A percentile compares a stretch with the other conserved stretches of the same genome.
phyloP scores from a whole-genome alignment of 2,113 vertebrate genomes.

The Morone saxatilis region DNA sequence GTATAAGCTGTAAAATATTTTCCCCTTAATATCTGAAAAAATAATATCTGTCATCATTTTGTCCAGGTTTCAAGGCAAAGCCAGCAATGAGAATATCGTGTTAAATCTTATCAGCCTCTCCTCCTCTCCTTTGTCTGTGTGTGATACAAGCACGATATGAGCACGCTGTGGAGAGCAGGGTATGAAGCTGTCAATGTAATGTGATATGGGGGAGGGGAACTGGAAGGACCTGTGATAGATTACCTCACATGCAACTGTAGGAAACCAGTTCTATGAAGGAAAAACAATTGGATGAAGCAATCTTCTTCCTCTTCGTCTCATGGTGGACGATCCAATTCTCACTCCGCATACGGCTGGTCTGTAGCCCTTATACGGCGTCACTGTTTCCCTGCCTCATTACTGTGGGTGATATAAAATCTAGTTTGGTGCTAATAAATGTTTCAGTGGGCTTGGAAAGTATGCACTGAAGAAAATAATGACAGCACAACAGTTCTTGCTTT shows the following conservation, averaged over 20 bases:
- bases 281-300: constrained; percentile 42
- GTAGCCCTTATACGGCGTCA: not conserved
- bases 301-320: constrained; percentile 16
- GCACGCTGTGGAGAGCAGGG: constrained; percentile 33
- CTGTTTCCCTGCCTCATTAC: constrained; percentile 11
- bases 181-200: constrained; percentile 69
- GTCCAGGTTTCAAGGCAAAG: constrained; percentile 12
- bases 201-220: constrained; percentile 71
- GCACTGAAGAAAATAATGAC: constrained; percentile 21
- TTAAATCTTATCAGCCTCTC: constrained; percentile 67
- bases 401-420: not conserved
- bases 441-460: constrained; percentile 2
- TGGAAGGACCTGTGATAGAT: constrained; percentile 66
- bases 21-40: not conserved
- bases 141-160: constrained; percentile 37
- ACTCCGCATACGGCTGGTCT: not conserved
- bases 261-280: constrained; percentile 26
- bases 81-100: constrained; percentile 21
- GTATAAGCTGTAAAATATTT: not conserved
- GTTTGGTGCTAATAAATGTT: constrained; percentile 37
- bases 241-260: constrained; percentile 54
- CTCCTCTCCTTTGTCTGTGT: constrained; percentile 68
- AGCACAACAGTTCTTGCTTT: not conserved
- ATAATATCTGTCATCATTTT: not conserved
- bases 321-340: not conserved